Conservation (phyloP, 92 coral and sea anemone genomes). For the Parazoanthus swiftii region DNA sequence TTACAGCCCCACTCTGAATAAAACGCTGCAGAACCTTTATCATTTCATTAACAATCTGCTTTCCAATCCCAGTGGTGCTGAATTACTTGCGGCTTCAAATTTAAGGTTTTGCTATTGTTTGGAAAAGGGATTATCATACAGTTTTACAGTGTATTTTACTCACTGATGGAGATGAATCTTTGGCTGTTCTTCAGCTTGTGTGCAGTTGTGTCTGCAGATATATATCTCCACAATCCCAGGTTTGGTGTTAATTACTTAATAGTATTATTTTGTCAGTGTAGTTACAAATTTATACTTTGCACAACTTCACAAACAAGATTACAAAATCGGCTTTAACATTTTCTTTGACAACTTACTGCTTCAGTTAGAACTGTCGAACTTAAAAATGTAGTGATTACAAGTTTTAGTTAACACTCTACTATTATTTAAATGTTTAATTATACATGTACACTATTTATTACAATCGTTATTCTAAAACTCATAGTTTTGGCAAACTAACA, state of each 20-base stretch:
- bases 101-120: not conserved
- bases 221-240: slow-evolving; percentile 14
- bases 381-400: too few relatives aligned
- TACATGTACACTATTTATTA: too few relatives aligned
- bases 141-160: not conserved
- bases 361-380: too few relatives aligned
- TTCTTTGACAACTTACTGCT: too few relatives aligned
- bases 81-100: not conserved
- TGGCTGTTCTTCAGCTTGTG: not conserved
- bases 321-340: too few relatives aligned
- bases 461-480: too few relatives aligned
- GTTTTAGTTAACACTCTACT: too few relatives aligned
- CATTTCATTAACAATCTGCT: not conserved
- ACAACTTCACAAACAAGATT: not conserved
- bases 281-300: too few relatives aligned
- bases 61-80: not conserved
- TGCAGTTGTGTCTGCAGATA: slow-evolving; percentile 15
- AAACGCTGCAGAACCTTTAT: not conserved
- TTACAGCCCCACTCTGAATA: not conserved
- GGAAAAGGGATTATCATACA: not conserved
- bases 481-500: not conserved
- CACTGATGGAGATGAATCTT: not conserved
- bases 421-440: too few relatives aligned
- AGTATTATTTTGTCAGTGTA: not conserved
- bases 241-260: not conserved